Evolutionary conservation across 2,797 vertebrate genomes (phyloP), one percentile per base, ranked within the genome.

Genomic region (Phalanger gymnotis): DNA sequence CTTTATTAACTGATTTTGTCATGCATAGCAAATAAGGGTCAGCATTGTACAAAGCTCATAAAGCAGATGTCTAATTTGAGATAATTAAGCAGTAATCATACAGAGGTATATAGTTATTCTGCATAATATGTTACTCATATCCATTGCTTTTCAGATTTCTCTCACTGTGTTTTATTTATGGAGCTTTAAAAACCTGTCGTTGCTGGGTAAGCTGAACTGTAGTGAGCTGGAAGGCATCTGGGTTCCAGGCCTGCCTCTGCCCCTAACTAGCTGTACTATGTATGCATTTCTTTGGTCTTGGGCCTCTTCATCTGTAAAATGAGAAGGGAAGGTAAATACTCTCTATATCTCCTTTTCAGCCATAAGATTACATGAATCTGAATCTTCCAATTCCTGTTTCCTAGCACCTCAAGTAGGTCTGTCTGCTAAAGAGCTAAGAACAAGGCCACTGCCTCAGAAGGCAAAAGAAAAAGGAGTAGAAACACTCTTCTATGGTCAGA

Each of bases 71-170:
- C 93, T 90, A 95, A 95, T 96, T 97, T 97, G 95, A 95, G 97
- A 95, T 98, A 98, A 98, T 98, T 98, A 98, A 97, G 97, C 97
- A 97, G 97, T 97, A 96, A 96, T 94, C 96, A 96, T 93, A 97
- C 40, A 97, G 96, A 97, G 96, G 93, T 97, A 92, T 97, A 97
- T 92, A 95, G 96, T 95, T n/a, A 97, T 96, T 97, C 81, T 92
- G 96, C 96, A 96, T 66, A 96, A 96, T 95, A 97, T 96, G 97
- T 97, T 97, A 98, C 94, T 96, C 96, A 94, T 92, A 96, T 97
- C 94, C 96, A 98, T 97, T 97, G 96, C 91, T 94, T 92, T 56
- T 91, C 92, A 95, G 31, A 93, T 92, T 96, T 96, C 94, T 94
- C 95, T 92, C 96, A 96, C 19, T 97, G 94, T 31, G 30, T 81